Conservation (phyloP, 1,140 invertebrate genomes). For the Drosophila willistoni region DNA sequence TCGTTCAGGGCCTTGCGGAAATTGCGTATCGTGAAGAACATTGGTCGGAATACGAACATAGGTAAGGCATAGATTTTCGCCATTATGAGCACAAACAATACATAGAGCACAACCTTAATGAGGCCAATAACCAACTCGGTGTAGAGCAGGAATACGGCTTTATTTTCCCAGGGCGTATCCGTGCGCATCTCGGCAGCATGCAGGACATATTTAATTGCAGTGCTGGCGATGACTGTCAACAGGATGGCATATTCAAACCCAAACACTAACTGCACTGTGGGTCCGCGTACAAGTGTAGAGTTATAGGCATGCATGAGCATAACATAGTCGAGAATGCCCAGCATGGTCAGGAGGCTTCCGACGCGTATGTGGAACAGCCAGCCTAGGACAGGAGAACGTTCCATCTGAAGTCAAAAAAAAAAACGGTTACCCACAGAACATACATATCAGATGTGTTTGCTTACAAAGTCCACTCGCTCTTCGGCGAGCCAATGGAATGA, state of each 20-base stretch:
- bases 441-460: slow-evolving; percentile 78
- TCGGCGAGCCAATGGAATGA: slow-evolving; percentile 99
- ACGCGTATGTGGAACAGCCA: slow-evolving; percentile 97
- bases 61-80: slow-evolving; percentile 98
- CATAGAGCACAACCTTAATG: slow-evolving; percentile 95
- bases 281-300: slow-evolving; percentile 96
- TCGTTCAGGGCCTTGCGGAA: slow-evolving; percentile 99
- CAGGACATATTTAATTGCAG: slow-evolving; percentile 96
- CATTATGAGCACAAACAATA: slow-evolving; percentile 98
- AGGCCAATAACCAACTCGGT: slow-evolving; percentile 97
- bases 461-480: slow-evolving; percentile 99
- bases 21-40: slow-evolving; percentile 98
- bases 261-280: slow-evolving; percentile 99
- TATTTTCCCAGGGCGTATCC: slow-evolving; percentile 99
- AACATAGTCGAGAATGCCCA: slow-evolving; percentile 93
- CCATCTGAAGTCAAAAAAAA: slow-evolving; percentile 90
- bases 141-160: slow-evolving; percentile 98
- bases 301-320: slow-evolving; percentile 98
- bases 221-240: slow-evolving; percentile 96
- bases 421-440: neutral
- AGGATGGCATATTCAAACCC: slow-evolving; percentile 99
- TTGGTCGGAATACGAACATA: slow-evolving; percentile 98
- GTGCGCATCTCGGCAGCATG: slow-evolving; percentile 97
- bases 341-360: slow-evolving; percentile 90
- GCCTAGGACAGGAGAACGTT: slow-evolving; percentile 98